Evolutionary conservation across 2,797 vertebrate genomes (phyloP).

Genomic region (Typhlichthys eigenmanni): DNA sequence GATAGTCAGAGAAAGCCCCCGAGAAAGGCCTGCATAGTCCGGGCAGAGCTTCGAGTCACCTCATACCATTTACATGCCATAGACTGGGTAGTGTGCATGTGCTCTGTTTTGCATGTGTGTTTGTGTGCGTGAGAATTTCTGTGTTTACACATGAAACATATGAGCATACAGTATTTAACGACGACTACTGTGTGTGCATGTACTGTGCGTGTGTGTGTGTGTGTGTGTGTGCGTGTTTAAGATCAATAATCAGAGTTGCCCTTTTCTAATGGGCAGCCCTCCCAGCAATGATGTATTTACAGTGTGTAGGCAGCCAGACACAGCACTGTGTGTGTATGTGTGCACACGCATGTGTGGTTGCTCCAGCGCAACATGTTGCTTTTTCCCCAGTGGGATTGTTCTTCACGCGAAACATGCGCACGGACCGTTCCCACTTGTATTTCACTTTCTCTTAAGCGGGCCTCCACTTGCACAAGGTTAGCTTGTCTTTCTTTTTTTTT

Average conservation of each 20-base stretch:
- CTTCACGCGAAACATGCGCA: not conserved
- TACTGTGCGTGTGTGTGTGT: constrained; percentile 9
- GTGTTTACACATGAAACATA: not conserved
- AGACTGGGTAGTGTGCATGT: not conserved
- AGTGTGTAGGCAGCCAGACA: constrained; percentile 50
- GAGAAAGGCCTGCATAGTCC: not conserved
- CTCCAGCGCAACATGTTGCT: not conserved
- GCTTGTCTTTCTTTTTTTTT: constrained; percentile 3
- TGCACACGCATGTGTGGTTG: not conserved
- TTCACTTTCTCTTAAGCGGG: constrained; percentile 4
- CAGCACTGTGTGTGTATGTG: constrained; percentile 23
- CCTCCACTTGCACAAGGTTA: constrained; percentile 6
- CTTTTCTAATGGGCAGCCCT: constrained; percentile 55
- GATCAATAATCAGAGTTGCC: constrained; percentile 53
- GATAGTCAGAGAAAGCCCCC: constrained; percentile 5
- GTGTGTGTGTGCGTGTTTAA: constrained; percentile 13
- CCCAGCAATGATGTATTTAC: constrained; percentile 46
- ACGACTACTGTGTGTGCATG: not conserved
- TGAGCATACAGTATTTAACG: not conserved
- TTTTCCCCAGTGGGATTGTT: constrained; percentile 3
- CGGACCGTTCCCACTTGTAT: too few species aligned
- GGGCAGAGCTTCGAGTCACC: constrained; percentile 4
- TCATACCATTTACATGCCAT: constrained; percentile 1
- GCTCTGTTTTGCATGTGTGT: not conserved
- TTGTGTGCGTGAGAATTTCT: not conserved